Evolutionary conservation across 2,888 invertebrate species (phyloP).

Genomic region (Drosophila anomalipes): DNA sequence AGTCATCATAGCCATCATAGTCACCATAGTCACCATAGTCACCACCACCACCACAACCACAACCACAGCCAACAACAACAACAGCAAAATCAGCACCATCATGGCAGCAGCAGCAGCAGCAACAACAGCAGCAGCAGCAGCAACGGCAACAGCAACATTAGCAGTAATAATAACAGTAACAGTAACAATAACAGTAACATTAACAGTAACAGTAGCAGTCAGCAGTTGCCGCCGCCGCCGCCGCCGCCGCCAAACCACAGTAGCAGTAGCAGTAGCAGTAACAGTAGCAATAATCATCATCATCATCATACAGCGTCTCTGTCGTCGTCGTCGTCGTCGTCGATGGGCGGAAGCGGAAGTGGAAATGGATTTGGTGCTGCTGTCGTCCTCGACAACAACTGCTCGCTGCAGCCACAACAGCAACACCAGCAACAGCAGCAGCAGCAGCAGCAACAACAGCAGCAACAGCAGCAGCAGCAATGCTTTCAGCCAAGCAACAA

Average conservation of each 20-base stretch:
- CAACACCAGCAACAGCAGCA: slow-evolving; percentile 55
- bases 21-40: slow-evolving; percentile 51
- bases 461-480: slow-evolving; percentile 51
- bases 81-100: slow-evolving; percentile 44
- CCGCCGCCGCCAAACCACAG: slow-evolving; percentile 35
- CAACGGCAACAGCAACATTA: slow-evolving; percentile 43
- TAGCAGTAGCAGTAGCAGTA: slow-evolving; percentile 60
- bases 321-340: slow-evolving; percentile 42
- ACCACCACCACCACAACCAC: slow-evolving; percentile 62
- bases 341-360: slow-evolving; percentile 73
- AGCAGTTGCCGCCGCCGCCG: slow-evolving; percentile 50
- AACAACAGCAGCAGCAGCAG: slow-evolving; percentile 17
- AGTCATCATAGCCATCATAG: slow-evolving; percentile 70
- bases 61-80: slow-evolving; percentile 39
- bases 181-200: slow-evolving; percentile 65
- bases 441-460: slow-evolving; percentile 45
- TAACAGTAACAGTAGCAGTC: slow-evolving; percentile 58
- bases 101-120: slow-evolving; percentile 30
- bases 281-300: slow-evolving; percentile 71
- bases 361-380: slow-evolving; percentile 72
- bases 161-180: slow-evolving; percentile 52
- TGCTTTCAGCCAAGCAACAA: slow-evolving; percentile 55
- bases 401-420: slow-evolving; percentile 56
- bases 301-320: slow-evolving; percentile 60
- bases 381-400: slow-evolving; percentile 53